Conservation (phyloP, 2,888 invertebrate genomes). For the Ischnus inquisitorius region DNA sequence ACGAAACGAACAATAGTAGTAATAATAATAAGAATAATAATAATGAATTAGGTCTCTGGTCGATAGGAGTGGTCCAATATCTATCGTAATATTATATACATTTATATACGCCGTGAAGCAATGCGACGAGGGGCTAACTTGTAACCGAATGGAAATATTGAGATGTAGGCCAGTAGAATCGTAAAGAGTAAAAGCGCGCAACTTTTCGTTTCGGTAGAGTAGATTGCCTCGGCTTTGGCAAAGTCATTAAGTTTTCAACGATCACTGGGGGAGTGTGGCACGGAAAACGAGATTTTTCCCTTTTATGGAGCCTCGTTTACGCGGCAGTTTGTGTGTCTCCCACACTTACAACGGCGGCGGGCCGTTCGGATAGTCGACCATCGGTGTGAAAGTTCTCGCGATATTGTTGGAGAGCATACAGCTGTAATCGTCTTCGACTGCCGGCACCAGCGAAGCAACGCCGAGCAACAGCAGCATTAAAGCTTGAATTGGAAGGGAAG, state of each 20-base stretch:
- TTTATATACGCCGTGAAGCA: constrained; percentile 68
- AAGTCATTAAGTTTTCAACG: constrained; percentile 26
- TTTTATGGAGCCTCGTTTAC: constrained; percentile 3
- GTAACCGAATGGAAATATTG: constrained; percentile 39
- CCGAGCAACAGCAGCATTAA: constrained; percentile 96
- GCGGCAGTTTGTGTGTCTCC: constrained; percentile 1
- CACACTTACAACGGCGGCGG: constrained; percentile 93
- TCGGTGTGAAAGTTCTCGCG: constrained; percentile 94
- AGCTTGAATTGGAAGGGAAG: constrained; percentile 97
- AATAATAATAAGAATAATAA: constrained; percentile 69
- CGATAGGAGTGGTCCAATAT: constrained; percentile 72
- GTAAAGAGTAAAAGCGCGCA: constrained; percentile 41
- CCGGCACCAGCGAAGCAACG: constrained; percentile 96
- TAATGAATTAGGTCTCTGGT: constrained; percentile 72
- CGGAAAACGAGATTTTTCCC: constrained; percentile 16
- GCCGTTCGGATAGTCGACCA: constrained; percentile 96
- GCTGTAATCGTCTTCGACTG: constrained; percentile 94
- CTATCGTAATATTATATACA: constrained; percentile 72
- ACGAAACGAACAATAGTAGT: constrained; percentile 61
- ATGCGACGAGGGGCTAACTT: constrained; percentile 13
- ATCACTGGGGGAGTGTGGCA: not conserved
- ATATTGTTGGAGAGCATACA: constrained; percentile 95
- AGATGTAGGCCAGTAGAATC: constrained; percentile 63
- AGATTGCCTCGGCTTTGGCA: constrained; percentile 21
- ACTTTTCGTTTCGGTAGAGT: constrained; percentile 24